Conservation (phyloP, 2,797 vertebrate genomes). For the Calcarius lapponicus region DNA sequence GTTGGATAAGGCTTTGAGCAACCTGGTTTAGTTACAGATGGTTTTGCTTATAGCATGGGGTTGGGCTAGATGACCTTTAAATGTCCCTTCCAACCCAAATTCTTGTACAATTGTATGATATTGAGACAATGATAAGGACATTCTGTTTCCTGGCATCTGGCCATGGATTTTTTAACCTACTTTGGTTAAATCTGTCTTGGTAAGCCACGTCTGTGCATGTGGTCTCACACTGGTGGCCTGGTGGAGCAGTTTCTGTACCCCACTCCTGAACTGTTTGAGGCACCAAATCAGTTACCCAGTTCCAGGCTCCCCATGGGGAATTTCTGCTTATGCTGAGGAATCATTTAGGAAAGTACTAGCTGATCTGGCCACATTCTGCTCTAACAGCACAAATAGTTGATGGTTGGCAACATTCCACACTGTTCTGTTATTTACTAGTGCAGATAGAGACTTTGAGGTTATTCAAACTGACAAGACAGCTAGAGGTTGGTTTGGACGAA, state of each 20-base stretch:
- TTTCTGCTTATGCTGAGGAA: background rate
- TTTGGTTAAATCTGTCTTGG: background rate
- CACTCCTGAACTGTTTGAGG: background rate
- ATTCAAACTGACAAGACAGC: background rate
- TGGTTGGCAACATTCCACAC: background rate
- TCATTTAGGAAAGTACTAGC: background rate
- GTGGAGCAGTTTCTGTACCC: background rate
- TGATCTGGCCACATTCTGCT: background rate
- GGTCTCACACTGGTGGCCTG: background rate
- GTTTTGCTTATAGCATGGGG: background rate
- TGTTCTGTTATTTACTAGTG: background rate
- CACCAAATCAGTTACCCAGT: background rate
- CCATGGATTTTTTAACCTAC: background rate
- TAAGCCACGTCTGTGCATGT: background rate
- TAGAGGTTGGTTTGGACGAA: background rate
- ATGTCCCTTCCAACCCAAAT: background rate
- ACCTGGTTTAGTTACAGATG: background rate
- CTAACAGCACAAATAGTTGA: background rate
- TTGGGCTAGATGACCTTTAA: background rate
- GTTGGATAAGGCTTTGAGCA: background rate
- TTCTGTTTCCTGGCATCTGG: background rate
- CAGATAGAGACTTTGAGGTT: background rate
- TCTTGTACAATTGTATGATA: background rate
- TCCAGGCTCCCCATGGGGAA: background rate
- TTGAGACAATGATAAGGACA: background rate